phyloP scores from a whole-genome alignment of 2,888 invertebrate species.

The Melieria picta region DNA sequence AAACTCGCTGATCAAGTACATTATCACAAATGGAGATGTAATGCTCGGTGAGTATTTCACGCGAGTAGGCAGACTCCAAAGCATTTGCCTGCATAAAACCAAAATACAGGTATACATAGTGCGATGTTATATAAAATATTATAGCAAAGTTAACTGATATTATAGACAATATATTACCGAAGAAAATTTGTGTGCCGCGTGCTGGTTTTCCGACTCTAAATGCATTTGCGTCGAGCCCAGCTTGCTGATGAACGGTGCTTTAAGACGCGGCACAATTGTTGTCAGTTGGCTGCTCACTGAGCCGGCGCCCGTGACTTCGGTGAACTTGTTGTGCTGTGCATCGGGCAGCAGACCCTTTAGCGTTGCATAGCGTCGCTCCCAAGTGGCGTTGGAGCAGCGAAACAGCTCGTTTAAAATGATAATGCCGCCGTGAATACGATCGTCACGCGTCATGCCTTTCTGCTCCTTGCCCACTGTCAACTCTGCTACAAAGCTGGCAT shows the following conservation, averaged over 20 bases:
- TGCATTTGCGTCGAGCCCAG: constrained; percentile 56
- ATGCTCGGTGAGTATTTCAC: constrained; percentile 82
- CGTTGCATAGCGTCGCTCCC: constrained; percentile 84
- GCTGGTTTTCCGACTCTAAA: constrained; percentile 57
- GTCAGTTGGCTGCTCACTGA: constrained; percentile 51
- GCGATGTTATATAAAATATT: neutral
- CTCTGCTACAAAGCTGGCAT: constrained; percentile 75
- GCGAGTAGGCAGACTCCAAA: constrained; percentile 89
- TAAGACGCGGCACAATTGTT: constrained; percentile 65
- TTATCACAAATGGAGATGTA: constrained; percentile 81
- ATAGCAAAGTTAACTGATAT: neutral
- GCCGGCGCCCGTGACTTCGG: constrained; percentile 42
- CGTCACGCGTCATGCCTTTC: constrained; percentile 85
- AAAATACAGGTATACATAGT: neutral
- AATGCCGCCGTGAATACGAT: constrained; percentile 91
- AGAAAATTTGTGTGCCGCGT: constrained; percentile 52
- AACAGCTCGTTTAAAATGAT: constrained; percentile 93
- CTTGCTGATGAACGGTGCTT: constrained; percentile 66
- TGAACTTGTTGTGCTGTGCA: constrained; percentile 54
- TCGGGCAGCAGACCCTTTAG: constrained; percentile 72
- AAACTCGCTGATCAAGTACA: constrained; percentile 81
- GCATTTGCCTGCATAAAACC: constrained; percentile 66
- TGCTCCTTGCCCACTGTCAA: constrained; percentile 72
- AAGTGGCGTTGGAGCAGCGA: constrained; percentile 86
- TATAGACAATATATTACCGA: constrained; percentile 43